Conservation (phyloP, 2,888 invertebrate species). For the Aleiodes testaceus region DNA sequence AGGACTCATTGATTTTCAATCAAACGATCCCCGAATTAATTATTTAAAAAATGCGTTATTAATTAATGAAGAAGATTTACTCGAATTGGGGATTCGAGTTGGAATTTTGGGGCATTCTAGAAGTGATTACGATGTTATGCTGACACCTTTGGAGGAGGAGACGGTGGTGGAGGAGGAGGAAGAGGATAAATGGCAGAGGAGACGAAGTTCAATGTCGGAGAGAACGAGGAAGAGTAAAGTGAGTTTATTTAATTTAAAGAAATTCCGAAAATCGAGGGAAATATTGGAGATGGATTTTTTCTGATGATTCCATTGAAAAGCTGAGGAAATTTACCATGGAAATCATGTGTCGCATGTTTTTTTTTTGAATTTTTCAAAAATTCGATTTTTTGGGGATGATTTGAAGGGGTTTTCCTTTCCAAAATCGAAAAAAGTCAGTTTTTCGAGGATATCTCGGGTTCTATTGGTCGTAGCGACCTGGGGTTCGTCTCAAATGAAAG, state of each 20-base stretch:
- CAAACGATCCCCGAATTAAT: slow-evolving; percentile 72
- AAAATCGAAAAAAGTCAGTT: no score
- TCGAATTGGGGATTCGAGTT: slow-evolving; percentile 72
- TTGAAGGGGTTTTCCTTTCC: no score
- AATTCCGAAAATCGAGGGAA: no score
- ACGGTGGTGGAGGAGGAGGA: slow-evolving; percentile 45
- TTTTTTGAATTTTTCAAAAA: no score
- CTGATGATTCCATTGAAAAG: slow-evolving; percentile 5
- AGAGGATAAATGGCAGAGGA: slow-evolving; percentile 50
- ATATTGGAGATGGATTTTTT: no score
- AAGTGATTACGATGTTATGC: slow-evolving; percentile 76
- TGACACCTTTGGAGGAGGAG: slow-evolving; percentile 78
- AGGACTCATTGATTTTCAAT: slow-evolving; percentile 71
- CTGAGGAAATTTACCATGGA: no score
- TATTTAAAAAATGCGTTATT: slow-evolving; percentile 76
- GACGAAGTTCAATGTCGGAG: slow-evolving; percentile 49
- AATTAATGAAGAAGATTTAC: slow-evolving; percentile 76
- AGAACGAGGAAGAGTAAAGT: slow-evolving; percentile 44
- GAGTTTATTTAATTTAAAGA: no score
- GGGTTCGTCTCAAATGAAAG: no score
- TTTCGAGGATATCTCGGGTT: no score
- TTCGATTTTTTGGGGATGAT: no score
- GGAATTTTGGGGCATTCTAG: slow-evolving; percentile 78
- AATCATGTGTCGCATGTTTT: no score
- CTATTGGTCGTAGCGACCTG: no score